Base-by-base conservation (phyloP, 2,797 vertebrate genomes). In the Ctenochaetus hawaiiensis region DNA sequence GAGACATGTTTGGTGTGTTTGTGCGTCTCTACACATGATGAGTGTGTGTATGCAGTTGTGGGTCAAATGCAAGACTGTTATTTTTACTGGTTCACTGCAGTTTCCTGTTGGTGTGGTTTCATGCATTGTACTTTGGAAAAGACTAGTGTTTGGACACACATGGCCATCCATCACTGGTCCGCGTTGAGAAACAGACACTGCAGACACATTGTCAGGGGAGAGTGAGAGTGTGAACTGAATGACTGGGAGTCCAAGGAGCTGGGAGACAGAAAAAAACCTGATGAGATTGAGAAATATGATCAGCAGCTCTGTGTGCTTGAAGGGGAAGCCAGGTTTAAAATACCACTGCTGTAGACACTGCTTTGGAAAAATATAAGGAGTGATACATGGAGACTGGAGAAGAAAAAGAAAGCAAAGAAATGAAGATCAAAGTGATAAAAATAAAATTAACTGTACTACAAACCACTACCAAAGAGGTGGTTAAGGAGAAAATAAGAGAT, bases 71-170 rank as follows among this genome's bases (percentile, higher is more conserved):
- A 58, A 45, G 47, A 23, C 53, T 66, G 56, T 81, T 79, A 51
- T 64, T 80, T 44, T 78, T 62, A 30, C 41, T 51, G 75, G 63
- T 58, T 81, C 66, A 72, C 39, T 57, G 17, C 78, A 3, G 76
- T 66, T 87, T 92, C 82, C 81, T 87, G 83, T 87, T 89, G 77
- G 71, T 84, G 49, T 54, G 67, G 72, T 69, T 65, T 65, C 23
- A 62, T 82, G 68, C 47, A 77, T 68, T 87, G 70, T 11, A 80
- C 65, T 74, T 76, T 49, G 76, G 80, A 82, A 85, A 79, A 78
- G 62, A 67, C 30, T 5, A 41, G 47, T 61, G 39, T 45, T 20
- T 56, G 43, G 63, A 77, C 54, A 57, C 60, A 65, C 59, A 61
- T 6, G 34, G 23, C 26, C 80, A 81, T 85, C 72, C 48, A 77